Base-by-base conservation (phyloP, 2,113 vertebrate genomes). In the Lota lota region DNA sequence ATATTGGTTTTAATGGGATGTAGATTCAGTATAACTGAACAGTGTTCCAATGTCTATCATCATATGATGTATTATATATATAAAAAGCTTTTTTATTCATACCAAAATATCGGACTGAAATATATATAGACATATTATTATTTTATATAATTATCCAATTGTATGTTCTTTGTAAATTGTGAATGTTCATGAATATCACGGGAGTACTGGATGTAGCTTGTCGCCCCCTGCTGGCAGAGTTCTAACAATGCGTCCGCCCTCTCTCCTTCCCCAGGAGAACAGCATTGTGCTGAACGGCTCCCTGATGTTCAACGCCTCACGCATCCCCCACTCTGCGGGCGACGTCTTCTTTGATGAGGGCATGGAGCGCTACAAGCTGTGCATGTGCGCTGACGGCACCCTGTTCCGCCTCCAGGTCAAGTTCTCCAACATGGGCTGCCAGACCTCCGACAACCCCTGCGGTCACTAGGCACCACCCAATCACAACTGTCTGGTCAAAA, bases 261-360 rank as follows among this genome's bases (percentile, higher is more conserved):
- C 62, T 69, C 24, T 59, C 2, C 69, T 22, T 69, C 15, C 2
- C 28, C 85, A 99, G 97, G 97, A 97, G 72, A 95, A 95, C 88
- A 98, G 94, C 83, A 99, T 99, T 15, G 83, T 98, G 78, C 93
- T 99, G 17, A 99, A 99, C 0, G 97, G 97, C 5, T 96, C 94
- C 0, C 95, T 99, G 85, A 94, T 95, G 95, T 92, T 99, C 72
- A 98, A 91, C 74, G 80, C 94, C 0, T 84, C 93, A 0, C 94
- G 95, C 36, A 94, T 99, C 73, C 97, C 97, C 0, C 94, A 91
- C 17, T 93, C 93, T 1, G 93, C 93, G 0, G 93, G 90, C 21
- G 93, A 96, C 0, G 87, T 92, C 64, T 88, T 93, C 2, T 93
- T 82, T 0, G 88, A 92, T 0, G 91, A 93, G 0, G 91, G 92